Evolutionary conservation across 2,888 invertebrate species (phyloP).

Genomic region (Caenorhabditis becei): DNA sequence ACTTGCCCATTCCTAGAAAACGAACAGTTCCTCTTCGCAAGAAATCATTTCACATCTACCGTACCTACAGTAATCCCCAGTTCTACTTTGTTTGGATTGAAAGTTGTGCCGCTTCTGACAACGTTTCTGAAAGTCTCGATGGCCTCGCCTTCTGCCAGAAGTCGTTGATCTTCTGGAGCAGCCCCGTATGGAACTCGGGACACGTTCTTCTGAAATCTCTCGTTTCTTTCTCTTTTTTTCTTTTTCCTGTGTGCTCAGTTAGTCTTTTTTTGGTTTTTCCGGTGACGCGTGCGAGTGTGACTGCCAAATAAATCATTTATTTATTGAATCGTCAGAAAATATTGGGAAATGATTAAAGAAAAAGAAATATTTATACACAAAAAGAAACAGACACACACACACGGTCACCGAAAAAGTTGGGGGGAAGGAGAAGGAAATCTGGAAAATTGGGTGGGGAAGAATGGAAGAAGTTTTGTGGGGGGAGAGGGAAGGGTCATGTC

Average conservation of each 20-base stretch:
- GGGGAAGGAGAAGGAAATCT: conserved; percentile 1
- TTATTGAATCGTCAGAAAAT: conserved; percentile 30
- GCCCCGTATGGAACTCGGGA: conserved; percentile 41
- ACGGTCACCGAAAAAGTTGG: conserved; percentile 61
- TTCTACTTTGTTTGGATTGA: conserved; percentile 57
- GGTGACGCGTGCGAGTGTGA: conserved; percentile 57
- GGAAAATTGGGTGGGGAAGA: conserved; percentile 4
- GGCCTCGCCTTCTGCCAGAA: conserved; percentile 32
- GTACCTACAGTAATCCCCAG: conserved; percentile 50
- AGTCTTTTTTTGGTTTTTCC: conserved; percentile 30
- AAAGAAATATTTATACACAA: conserved; percentile 54
- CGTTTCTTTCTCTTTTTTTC: too few relatives aligned
- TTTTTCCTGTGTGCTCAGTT: conserved; percentile 8
- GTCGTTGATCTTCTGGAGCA: conserved; percentile 43
- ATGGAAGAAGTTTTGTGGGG: conserved; percentile 18
- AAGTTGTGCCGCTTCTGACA: conserved; percentile 45
- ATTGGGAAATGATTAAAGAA: conserved; percentile 16
- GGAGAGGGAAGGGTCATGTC: conserved; percentile 33
- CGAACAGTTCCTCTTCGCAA: neutral
- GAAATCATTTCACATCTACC: neutral
- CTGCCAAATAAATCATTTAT: conserved; percentile 45
- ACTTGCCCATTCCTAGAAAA: conserved; percentile 52
- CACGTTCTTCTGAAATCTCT: conserved; percentile 42
- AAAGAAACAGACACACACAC: conserved; percentile 43
- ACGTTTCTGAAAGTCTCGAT: conserved; percentile 39